These are phyloP conservation scores for Sinocyclocheilus anophthalmus DNA, from an alignment of 2,113 vertebrate species.

Conservation along the genomic window DNA sequence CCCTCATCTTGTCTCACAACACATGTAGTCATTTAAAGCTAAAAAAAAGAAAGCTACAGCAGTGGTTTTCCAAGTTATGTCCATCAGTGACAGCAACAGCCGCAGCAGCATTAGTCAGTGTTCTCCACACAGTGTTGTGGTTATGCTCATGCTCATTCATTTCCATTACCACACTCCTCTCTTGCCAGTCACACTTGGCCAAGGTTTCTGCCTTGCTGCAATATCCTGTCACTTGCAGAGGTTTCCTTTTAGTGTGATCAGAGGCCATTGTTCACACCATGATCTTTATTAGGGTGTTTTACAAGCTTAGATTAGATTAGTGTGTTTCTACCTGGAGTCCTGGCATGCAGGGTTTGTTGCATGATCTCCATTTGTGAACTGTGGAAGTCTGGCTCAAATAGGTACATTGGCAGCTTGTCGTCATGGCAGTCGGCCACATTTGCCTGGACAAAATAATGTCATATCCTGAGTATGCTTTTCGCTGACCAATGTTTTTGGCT, in stretches of 20 bases:
- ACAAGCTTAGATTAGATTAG: neutral
- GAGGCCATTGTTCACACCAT: neutral
- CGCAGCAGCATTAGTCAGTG: neutral
- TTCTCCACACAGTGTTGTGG: neutral
- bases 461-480: slow-evolving; percentile 43
- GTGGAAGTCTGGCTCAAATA: slow-evolving; percentile 26
- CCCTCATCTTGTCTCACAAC: neutral
- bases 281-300: neutral
- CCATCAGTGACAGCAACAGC: neutral
- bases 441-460: slow-evolving; percentile 35
- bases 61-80: neutral
- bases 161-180: slow-evolving; percentile 31
- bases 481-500: slow-evolving; percentile 47
- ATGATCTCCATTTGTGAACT: neutral
- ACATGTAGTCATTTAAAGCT: neutral
- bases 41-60: neutral
- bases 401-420: slow-evolving; percentile 6
- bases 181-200: neutral
- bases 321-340: neutral
- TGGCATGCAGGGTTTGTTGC: neutral
- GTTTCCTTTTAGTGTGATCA: neutral
- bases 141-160: slow-evolving; percentile 17
- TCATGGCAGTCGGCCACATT: slow-evolving; percentile 38
- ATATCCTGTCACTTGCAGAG: neutral
- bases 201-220: neutral